Evolutionary conservation across 2,113 vertebrate species (phyloP).

Genomic region (Columba livia): DNA sequence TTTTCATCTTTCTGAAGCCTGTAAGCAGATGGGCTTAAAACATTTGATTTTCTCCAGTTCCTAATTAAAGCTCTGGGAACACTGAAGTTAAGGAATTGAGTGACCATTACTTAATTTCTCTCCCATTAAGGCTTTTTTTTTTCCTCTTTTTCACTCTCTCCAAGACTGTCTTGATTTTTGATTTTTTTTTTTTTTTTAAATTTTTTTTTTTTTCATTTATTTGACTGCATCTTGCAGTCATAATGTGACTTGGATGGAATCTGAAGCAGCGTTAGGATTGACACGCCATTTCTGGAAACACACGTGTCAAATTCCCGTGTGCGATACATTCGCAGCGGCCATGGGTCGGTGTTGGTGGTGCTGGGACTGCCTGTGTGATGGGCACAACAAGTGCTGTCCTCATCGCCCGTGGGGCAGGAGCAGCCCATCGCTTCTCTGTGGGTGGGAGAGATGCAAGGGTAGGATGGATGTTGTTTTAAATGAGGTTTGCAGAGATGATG

Average conservation of each 20-base stretch:
- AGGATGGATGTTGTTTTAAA: background rate
- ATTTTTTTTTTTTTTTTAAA: background rate
- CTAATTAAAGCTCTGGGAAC: slow-evolving; percentile 27
- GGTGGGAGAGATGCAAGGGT: background rate
- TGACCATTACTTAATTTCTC: slow-evolving; percentile 47
- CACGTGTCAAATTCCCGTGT: rapidly evolving
- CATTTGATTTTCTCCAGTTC: slow-evolving; percentile 17
- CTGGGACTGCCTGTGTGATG: rapidly evolving
- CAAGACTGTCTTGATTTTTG: no score
- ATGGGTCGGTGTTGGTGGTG: rapidly evolving
- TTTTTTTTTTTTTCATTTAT: background rate
- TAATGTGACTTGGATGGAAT: no score
- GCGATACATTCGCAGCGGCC: rapidly evolving
- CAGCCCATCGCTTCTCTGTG: rapidly evolving
- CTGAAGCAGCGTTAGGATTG: background rate
- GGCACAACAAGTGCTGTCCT: background rate
- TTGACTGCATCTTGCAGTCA: background rate
- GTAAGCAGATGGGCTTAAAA: background rate
- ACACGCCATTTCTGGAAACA: rapidly evolving
- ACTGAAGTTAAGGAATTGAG: slow-evolving; percentile 3
- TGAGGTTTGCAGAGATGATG: background rate
- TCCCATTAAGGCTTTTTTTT: background rate
- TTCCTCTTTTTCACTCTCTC: background rate
- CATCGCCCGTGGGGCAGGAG: background rate
- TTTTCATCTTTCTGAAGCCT: slow-evolving; percentile 35